Base-by-base conservation (phyloP, 2,888 invertebrate species). In the Cataglyphis rosenhaueri region DNA sequence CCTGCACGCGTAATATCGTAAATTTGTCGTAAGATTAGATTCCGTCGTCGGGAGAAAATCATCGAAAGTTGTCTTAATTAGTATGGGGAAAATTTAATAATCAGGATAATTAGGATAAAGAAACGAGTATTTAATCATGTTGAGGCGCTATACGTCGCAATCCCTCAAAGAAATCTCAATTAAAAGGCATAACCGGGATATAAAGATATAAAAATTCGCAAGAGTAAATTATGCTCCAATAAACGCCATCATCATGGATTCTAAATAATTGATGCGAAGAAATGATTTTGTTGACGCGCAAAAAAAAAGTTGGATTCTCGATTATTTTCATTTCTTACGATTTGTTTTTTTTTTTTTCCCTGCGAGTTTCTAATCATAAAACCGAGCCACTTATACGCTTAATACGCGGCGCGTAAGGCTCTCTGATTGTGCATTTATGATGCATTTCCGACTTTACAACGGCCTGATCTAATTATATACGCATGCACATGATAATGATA, bases 291-390 rank as follows among this genome's bases (percentile, higher is more conserved):
- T 62, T 15, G 48, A 52, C 25, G 35, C 48, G 18, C n/a, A 65
- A 55, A 3, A 52, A n/a, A 3, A n/a, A 29, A 52, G 18, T 18
- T 38, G 29, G 0, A 48, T 0, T n/a, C 25, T 6, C 12, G 18
- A 4, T 35, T 25, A 35, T 25, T 15, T 48, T n/a, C 15, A 32
- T 29, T 32, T 8, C 5, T 65, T 65, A 25, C 21, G 41, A 52
- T 38, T 64, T 21, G 6, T 52, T 52, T 52, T 10, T 12, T 35
- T 29, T 25, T 21, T 21, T 21, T 21, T 21, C 21, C 18, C 25
- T 25, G 66, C 35, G 35, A 75, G n/a, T 52, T 52, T 65, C 64
- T 65, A 52, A 64, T 65, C 52, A 25, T 65, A 65, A 76, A 66
- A 59, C n/a, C 29, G 52, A 6, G n/a, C 15, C 35, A 15, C 15